These are phyloP conservation scores for Myiagra hebetior DNA, from an alignment of 2,113 vertebrate genomes.

Conservation along the genomic window DNA sequence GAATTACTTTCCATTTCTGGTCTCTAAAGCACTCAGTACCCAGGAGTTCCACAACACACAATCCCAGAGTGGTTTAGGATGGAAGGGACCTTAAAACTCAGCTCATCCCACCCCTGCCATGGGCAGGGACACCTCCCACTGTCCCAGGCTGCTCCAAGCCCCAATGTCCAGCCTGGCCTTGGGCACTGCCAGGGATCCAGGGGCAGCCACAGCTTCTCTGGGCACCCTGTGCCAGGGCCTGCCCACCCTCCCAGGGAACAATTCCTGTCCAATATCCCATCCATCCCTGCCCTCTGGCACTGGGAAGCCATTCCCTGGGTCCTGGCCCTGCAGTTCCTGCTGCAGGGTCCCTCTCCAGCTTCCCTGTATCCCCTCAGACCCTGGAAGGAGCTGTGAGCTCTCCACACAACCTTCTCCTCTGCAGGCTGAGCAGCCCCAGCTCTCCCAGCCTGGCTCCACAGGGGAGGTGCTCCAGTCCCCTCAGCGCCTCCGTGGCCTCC, in stretches of 20 bases:
- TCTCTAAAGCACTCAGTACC: neutral
- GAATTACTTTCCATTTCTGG: neutral
- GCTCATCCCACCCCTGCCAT: neutral
- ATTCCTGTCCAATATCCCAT: neutral
- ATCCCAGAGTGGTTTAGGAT: neutral
- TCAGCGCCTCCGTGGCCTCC: neutral
- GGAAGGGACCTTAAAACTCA: neutral
- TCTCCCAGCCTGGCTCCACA: neutral
- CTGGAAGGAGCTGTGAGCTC: neutral
- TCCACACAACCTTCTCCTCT: neutral
- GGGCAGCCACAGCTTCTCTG: neutral
- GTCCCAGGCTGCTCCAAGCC: neutral
- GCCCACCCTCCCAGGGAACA: neutral
- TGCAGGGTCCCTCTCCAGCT: neutral
- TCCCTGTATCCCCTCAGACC: neutral
- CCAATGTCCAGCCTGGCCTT: neutral
- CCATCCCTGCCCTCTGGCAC: rapidly evolving
- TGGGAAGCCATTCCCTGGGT: rapidly evolving
- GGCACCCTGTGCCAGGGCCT: neutral
- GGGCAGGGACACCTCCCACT: neutral
- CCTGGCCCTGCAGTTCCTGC: neutral
- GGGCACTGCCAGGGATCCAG: neutral
- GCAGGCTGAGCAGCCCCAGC: neutral
- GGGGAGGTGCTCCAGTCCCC: neutral
- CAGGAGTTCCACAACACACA: neutral